A percentile compares a stretch with the other conserved stretches of the same genome.
phyloP scores from a whole-genome alignment of 1,140 invertebrate species.

The Heliconius melpomene region DNA sequence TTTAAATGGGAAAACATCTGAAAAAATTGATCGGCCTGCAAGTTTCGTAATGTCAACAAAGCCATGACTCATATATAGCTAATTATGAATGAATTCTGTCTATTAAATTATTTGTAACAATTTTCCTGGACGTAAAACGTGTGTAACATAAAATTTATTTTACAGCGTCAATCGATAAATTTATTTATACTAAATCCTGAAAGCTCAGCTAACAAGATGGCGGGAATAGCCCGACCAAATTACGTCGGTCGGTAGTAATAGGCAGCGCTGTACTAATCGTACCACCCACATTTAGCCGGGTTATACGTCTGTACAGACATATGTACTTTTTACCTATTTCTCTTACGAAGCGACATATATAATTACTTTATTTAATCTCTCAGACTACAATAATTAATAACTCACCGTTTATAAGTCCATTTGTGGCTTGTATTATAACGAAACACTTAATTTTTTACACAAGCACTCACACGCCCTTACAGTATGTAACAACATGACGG shows the following conservation, averaged over 20 bases:
- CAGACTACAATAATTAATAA: conserved; percentile 45
- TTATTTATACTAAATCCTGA: conserved; percentile 75
- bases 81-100: conserved; percentile 39
- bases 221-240: conserved; percentile 67
- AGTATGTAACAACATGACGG: conserved; percentile 79
- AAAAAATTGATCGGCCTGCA: conserved; percentile 27
- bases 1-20: not conserved
- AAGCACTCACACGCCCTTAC: conserved; percentile 79
- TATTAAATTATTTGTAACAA: conserved; percentile 23
- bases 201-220: conserved; percentile 76
- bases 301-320: conserved; percentile 75
- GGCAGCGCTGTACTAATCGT: conserved; percentile 56
- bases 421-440: conserved; percentile 67
- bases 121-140: conserved; percentile 37
- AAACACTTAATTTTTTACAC: conserved; percentile 77
- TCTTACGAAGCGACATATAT: conserved; percentile 45
- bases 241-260: conserved; percentile 48
- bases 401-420: conserved; percentile 69
- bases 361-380: conserved; percentile 43
- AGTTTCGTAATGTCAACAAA: conserved; percentile 64
- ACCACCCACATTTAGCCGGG: conserved; percentile 68
- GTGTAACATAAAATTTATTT: conserved; percentile 59
- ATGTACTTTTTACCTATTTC: conserved; percentile 72
- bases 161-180: conserved; percentile 72
- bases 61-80: conserved; percentile 39